Evolutionary conservation across 2,888 invertebrate species (phyloP).

Genomic region (Anorthoa munda): DNA sequence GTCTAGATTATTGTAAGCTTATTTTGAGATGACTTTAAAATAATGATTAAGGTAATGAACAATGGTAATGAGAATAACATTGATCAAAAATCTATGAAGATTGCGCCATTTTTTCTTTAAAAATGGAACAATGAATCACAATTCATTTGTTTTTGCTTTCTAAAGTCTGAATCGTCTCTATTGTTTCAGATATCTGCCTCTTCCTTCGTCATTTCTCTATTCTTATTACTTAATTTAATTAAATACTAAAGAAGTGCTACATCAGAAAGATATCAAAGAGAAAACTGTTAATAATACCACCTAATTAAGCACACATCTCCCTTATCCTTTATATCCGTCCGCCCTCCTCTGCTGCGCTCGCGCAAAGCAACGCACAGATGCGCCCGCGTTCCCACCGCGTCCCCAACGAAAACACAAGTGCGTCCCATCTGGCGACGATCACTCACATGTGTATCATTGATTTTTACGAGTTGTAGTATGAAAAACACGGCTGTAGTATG

Average conservation of each 20-base stretch:
- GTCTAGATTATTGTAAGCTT: background rate
- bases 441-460: conserved; percentile 75
- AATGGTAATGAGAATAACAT: background rate
- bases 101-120: background rate
- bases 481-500: conserved; percentile 32
- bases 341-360: conserved; percentile 52
- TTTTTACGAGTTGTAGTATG: conserved; percentile 63
- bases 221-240: background rate
- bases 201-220: background rate
- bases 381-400: conserved; percentile 81
- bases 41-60: background rate
- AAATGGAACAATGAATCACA: background rate
- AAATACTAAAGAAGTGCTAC: background rate
- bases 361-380: conserved; percentile 56
- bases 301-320: conserved; percentile 49
- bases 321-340: conserved; percentile 59
- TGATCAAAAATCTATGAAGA: background rate
- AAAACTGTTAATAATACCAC: conserved; percentile 32
- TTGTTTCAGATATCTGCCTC: too few relatives aligned
- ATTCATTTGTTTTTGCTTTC: background rate
- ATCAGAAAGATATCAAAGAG: background rate
- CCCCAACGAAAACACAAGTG: conserved; percentile 82
- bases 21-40: background rate
- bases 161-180: too few relatives aligned
- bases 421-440: conserved; percentile 82